Percentiles rank a stretch among this genome's conserved stretches.
phyloP scores from a whole-genome alignment of 1,140 invertebrate genomes.

The Aporrectodea caliginosa region DNA sequence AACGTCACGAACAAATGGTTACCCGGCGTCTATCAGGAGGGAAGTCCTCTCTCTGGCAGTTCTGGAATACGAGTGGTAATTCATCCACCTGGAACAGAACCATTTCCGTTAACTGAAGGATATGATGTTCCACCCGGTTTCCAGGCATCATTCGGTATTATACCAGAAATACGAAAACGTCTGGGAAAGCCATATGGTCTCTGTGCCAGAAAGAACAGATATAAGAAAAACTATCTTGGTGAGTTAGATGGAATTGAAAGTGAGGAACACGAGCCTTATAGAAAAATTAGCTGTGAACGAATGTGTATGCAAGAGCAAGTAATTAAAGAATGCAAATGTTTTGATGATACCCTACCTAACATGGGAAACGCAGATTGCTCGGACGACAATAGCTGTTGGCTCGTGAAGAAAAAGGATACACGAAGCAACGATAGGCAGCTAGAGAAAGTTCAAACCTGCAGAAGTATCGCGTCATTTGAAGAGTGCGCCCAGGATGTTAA shows the following conservation, averaged over 20 bases:
- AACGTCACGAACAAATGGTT: neutral
- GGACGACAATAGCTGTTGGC: neutral
- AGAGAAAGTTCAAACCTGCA: neutral
- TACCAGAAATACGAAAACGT: neutral
- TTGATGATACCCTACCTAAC: neutral
- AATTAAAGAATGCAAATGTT: neutral
- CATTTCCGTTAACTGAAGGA: neutral
- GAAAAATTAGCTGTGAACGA: neutral
- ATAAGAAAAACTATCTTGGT: neutral
- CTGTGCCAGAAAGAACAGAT: neutral
- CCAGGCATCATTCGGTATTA: neutral
- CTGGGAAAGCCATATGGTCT: neutral
- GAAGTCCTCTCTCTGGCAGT: neutral
- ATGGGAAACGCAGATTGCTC: neutral
- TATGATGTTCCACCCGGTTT: neutral
- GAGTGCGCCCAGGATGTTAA: neutral
- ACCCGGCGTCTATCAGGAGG: neutral
- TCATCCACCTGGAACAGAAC: neutral
- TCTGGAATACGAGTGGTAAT: conserved; percentile 10
- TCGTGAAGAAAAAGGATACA: neutral
- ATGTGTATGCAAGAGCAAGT: neutral
- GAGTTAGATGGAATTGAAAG: neutral
- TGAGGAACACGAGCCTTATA: neutral
- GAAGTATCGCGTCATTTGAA: neutral
- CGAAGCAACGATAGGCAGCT: neutral